Evolutionary conservation across 2,113 vertebrate species (phyloP), one percentile per base, ranked within the genome.

Genomic region (Turdus rufiventris): DNA sequence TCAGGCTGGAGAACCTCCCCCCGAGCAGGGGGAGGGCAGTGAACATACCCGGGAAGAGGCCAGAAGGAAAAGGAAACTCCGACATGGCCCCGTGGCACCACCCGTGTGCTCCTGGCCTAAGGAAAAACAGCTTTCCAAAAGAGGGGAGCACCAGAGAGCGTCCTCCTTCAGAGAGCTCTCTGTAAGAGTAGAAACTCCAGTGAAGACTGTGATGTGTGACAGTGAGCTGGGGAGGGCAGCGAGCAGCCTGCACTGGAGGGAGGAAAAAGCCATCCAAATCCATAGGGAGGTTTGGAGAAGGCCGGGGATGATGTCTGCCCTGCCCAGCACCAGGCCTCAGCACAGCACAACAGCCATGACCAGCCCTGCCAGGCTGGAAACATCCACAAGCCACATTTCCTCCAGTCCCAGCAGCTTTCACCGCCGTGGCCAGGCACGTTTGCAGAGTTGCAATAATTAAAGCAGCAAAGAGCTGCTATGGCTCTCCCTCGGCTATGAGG

Each of bases 51-150:
- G 2, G 25, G 70, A 78, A 24, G 36, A 67, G 67, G 36, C 58
- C 82, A 91, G 67, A 14, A 92, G 87, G 79, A 91, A 97, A 34
- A 94, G 89, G 93, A 90, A 94, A 51, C 84, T 82, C 83, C n/a
- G 75, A 16, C 42, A 48, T 53, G 86, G 91, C 17, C 77, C 43
- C 29, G 62, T 74, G 90, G 78, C 76, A 93, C 84, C 85, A 85
- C 67, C 67, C 10, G 19, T 3, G 12, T 20, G 36, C 34, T 60
- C 80, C 43, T 88, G 66, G 72, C 89, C 79, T 56, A 85, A 83
- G 89, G 14, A 25, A 77, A 82, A 74, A 33, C 21, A 79, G 42
- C 50, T 74, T 43, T 43, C 51, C 57, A 33, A 48, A 68, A 51
- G 28, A 18, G 6, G 19, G 50, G 53, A 91, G 40, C 50, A 25